phyloP scores from a whole-genome alignment of 1,140 invertebrate species.

The Meteorus sp. region DNA sequence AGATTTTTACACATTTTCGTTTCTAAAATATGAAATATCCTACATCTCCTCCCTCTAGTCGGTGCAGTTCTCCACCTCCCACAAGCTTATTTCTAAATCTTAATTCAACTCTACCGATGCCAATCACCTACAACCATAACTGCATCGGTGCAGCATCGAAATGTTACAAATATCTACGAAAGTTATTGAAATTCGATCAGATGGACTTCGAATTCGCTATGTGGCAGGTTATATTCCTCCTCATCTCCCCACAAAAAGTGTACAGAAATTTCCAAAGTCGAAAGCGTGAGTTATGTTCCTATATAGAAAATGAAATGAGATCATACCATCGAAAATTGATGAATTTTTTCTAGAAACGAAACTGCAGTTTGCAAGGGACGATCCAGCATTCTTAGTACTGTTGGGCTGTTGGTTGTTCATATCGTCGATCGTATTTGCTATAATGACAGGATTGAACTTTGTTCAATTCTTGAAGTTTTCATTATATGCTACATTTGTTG shows the following conservation, averaged over 20 bases:
- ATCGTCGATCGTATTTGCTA: conserved; percentile 87
- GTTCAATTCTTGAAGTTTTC: conserved; percentile 83
- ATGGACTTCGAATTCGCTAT: conserved; percentile 99
- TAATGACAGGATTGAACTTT: conserved; percentile 77
- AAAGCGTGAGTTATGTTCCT: conserved; percentile 79
- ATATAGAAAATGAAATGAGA: background rate
- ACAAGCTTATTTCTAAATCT: conserved; percentile 36
- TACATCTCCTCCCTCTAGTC: conserved; percentile 62
- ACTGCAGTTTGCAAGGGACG: conserved; percentile 98
- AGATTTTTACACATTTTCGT: no score
- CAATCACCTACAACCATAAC: conserved; percentile 63
- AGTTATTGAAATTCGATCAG: conserved; percentile 91
- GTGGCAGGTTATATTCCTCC: conserved; percentile 98
- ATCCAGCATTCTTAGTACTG: conserved; percentile 97
- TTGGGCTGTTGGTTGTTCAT: conserved; percentile 85
- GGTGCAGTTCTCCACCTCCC: conserved; percentile 49
- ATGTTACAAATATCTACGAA: conserved; percentile 88
- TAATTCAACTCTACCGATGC: conserved; percentile 54
- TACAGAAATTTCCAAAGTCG: conserved; percentile 98
- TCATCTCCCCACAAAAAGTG: conserved; percentile 95
- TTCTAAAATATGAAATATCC: conserved; percentile 68
- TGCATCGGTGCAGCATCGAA: conserved; percentile 87
- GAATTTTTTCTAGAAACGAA: conserved; percentile 84
- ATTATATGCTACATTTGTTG: conserved; percentile 91
- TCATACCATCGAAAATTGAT: conserved; percentile 5